Base-by-base conservation (phyloP, 92 coral and sea anemone genomes). In the Chrysogorgia sp. region DNA sequence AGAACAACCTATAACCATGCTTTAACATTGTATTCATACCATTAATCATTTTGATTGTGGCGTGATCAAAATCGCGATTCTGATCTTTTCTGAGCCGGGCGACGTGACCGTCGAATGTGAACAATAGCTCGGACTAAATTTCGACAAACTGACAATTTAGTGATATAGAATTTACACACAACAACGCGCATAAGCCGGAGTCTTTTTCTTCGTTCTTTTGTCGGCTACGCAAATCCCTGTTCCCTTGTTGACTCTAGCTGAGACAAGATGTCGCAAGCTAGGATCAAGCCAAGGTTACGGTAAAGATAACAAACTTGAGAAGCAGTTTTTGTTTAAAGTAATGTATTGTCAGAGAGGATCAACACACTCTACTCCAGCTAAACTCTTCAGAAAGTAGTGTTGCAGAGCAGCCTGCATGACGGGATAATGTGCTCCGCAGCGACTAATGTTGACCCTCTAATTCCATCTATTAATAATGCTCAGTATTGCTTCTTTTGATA, bases 201-300 rank as follows among this genome's bases (percentile, higher is more conserved):
- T 22, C 40, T 24, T 22, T 69, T 58, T 47, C 31, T 47, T 35
- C 25, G 20, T 23, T 47, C 76, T 49, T 48, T 69, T 69, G 76
- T 69, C 76, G 60, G 76, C 57, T 4, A 22, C 58, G 12, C 33
- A 67, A 41, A 69, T 69, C 56, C 28, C 35, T n/a, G 21, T 30
- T 41, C 41, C 30, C 30, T 69, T 69, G 55, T 69, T 69, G 60
- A 69, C 76, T 69, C 55, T 37, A 26, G n/a, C 26, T 25, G 60
- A 69, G 76, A 69, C 76, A 58, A 10, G 60, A 69, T 69, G 76
- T 69, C 76, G 30, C 76, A 15, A 15, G 10, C 15, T 47, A n/a
- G 53, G 53, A 47, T 47, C 53, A 47, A 15, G 2, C 15, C 53
- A 47, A 47, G 53, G 53, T 47, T 47, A 47, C 53, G 2, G 10